Evolutionary conservation across 2,113 vertebrate genomes (phyloP), one percentile per base, ranked within the genome.

Genomic region (Anoura caudifer): DNA sequence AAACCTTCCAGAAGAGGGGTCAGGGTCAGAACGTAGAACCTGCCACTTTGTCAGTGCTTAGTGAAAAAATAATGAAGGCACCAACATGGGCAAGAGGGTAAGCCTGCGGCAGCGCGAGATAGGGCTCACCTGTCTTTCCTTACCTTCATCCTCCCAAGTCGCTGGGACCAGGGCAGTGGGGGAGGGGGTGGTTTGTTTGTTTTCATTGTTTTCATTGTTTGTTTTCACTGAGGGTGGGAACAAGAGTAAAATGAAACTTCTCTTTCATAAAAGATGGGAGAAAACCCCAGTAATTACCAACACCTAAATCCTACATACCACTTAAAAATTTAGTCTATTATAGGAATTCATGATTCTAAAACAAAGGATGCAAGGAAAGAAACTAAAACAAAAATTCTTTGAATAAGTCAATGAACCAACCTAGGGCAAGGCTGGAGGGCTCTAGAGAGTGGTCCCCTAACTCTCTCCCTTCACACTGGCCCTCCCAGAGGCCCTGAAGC

Each of bases 401-500:
- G 20, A 85, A 38, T 86, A 91, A 85, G 47, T n/a, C 24, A 95
- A 84, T 6, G 47, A 67, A 26, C 22, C 24, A 43, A 54, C 16
- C 31, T 1, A 65, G 50, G 47, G 36, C 59, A 61, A 77, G 36
- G 28, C 56, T 47, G 19, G 31, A 13, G n/a, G 61, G 17, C 54
- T 67, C 15, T 15, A 41, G 52, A 50, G 45, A 81, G 20, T 45
- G 5, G 1, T 0, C 2, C 43, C 13, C 54, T 92, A 38, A 94
- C 50, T 2, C 8, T 83, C 14, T 43, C 16, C 17, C 36, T 33
- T n/a, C 15, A 28, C 15, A 0, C 45, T 77, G 47, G 9, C 79
- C 28, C 47, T 80, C 24, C 11, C 95, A 99, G 99, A 97, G 95
- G 97, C 98, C 87, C 97, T 99, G 83, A 98, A 98, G 95, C 98